Evolutionary conservation across 2,888 invertebrate species (phyloP).

Genomic region (Apodemia duryi): DNA sequence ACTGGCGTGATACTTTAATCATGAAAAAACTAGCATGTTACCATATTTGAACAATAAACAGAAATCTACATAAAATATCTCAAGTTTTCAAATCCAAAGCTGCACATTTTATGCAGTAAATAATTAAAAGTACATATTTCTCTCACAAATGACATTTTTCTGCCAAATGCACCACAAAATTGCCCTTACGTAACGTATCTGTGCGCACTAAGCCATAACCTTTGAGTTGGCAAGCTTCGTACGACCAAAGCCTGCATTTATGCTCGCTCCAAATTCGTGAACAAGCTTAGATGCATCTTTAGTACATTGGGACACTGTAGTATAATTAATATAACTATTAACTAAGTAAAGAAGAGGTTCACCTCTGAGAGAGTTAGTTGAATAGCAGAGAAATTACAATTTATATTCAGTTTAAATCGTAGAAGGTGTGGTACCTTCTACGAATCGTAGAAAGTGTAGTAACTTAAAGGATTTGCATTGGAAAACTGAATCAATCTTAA

Average conservation of each 20-base stretch:
- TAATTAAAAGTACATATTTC: neutral
- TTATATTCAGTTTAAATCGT: no score
- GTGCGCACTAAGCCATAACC: slow-evolving; percentile 7
- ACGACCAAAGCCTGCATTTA: neutral
- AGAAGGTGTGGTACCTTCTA: no score
- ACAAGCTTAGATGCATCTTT: neutral
- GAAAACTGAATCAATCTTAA: no score
- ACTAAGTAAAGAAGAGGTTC: neutral
- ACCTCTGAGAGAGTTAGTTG: no score
- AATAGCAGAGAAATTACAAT: no score
- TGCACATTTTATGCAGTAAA: neutral
- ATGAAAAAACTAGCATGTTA: no score
- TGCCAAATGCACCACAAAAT: slow-evolving; percentile 1
- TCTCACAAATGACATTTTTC: slow-evolving; percentile 1
- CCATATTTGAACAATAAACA: no score
- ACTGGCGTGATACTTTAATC: no score
- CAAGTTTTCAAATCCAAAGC: no score
- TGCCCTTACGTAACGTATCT: slow-evolving; percentile 8
- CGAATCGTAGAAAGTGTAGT: no score
- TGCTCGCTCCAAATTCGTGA: neutral
- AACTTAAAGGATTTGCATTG: no score
- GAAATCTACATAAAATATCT: no score
- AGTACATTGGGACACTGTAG: neutral
- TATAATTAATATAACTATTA: neutral
- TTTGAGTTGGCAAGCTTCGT: neutral